phyloP scores from a whole-genome alignment of 2,888 invertebrate species.

The Drosophila merina region DNA sequence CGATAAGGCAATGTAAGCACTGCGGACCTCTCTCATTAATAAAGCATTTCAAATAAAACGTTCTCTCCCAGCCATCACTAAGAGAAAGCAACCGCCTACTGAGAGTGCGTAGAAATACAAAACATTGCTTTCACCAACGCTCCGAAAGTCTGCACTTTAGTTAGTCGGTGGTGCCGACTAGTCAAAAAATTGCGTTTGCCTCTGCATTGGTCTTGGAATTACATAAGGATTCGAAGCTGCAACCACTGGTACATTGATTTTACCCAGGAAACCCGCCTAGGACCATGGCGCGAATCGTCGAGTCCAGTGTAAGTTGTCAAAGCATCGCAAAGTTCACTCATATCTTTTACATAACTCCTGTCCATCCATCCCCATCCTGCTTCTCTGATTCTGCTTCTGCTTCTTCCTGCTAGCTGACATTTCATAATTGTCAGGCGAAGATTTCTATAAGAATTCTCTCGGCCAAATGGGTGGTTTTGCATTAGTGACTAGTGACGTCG shows the following conservation, averaged over 20 bases:
- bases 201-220: conserved; percentile 31
- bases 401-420: conserved; percentile 21
- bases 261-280: conserved; percentile 9
- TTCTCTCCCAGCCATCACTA: neutral
- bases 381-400: neutral
- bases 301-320: conserved; percentile 69
- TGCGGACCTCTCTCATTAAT: neutral
- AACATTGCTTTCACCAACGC: conserved; percentile 58
- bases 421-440: conserved; percentile 38
- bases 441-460: conserved; percentile 3
- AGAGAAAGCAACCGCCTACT: conserved; percentile 13
- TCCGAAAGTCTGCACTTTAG: conserved; percentile 44
- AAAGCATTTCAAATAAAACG: neutral
- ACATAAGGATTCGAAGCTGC: conserved; percentile 8
- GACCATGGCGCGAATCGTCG: conserved; percentile 63
- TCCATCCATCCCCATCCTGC: conserved; percentile 1
- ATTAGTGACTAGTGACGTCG: conserved; percentile 21
- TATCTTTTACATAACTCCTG: conserved; percentile 62
- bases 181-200: conserved; percentile 22
- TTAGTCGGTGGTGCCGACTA: conserved; percentile 56
- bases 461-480: conserved; percentile 15
- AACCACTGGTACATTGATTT: conserved; percentile 46
- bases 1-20: neutral
- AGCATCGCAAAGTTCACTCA: conserved; percentile 37
- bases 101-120: conserved; percentile 63